Percentiles rank a stretch among this genome's conserved stretches.
Conservation (phyloP, 2,113 vertebrate species). For the Platysteira castanea region DNA sequence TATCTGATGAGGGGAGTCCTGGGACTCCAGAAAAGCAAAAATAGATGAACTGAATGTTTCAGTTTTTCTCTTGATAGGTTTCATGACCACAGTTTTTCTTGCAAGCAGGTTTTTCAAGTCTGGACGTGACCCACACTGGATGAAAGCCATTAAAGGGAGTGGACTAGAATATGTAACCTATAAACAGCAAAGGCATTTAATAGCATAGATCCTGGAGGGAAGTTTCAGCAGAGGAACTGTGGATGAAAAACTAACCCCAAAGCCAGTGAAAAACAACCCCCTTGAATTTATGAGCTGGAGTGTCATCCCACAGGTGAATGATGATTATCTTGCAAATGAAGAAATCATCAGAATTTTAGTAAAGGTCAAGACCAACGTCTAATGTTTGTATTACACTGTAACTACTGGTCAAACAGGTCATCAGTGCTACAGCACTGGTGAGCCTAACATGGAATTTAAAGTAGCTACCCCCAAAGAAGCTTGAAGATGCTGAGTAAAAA, state of each 20-base stretch:
- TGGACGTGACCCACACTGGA: not conserved
- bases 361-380: not conserved
- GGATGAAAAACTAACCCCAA: not conserved
- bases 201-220: not conserved
- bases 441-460: not conserved
- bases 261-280: not conserved
- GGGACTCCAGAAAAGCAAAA: not conserved
- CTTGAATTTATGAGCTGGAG: not conserved
- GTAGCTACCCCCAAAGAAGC: not conserved
- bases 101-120: constrained; percentile 1
- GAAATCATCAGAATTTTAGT: not conserved
- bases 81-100: not conserved
- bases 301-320: not conserved
- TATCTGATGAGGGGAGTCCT: not conserved
- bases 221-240: not conserved
- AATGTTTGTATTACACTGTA: not conserved
- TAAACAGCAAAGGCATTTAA: not conserved
- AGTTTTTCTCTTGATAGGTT: not conserved
- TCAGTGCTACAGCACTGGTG: not conserved
- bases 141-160: not conserved
- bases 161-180: not conserved
- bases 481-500: not conserved
- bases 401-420: not conserved
- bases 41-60: not conserved
- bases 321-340: not conserved